Conservation (phyloP, 2,113 vertebrate genomes). For the Phainopepla nitens region DNA sequence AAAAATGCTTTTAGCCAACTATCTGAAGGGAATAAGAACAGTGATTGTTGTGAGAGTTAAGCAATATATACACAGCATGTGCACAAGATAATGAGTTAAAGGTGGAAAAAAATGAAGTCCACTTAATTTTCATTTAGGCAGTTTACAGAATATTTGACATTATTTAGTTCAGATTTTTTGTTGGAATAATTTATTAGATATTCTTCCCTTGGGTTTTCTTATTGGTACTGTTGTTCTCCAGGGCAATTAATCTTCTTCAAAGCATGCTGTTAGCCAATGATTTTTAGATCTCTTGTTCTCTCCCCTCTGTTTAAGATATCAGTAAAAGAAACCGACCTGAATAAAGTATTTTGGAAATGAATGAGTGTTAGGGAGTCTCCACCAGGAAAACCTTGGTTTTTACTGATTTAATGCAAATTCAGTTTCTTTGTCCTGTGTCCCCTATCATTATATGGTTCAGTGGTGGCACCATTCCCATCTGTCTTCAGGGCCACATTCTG, state of each 20-base stretch:
- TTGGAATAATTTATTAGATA: not conserved
- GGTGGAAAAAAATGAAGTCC: not conserved
- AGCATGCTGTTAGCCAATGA: not conserved
- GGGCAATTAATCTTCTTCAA: not conserved
- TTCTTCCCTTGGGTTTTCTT: not conserved
- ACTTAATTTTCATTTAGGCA: not conserved
- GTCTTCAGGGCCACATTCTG: constrained; percentile 24
- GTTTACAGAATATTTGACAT: not conserved
- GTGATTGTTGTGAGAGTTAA: not conserved
- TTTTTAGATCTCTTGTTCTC: not conserved
- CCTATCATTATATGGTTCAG: not conserved
- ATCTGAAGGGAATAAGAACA: not conserved
- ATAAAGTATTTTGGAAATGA: not conserved
- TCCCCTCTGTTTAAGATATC: not conserved
- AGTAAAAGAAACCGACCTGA: not conserved
- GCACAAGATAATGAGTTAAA: not conserved
- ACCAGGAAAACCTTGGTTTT: not conserved
- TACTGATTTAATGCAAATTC: not conserved
- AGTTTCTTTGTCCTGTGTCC: not conserved
- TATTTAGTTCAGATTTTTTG: not conserved
- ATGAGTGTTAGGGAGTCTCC: not conserved
- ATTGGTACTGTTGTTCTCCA: not conserved
- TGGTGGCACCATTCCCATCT: constrained; percentile 5
- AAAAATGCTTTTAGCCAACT: not conserved
- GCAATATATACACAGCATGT: not conserved